phyloP scores from a whole-genome alignment of 2,888 invertebrate species.

The Bembecia ichneumoniformis region DNA sequence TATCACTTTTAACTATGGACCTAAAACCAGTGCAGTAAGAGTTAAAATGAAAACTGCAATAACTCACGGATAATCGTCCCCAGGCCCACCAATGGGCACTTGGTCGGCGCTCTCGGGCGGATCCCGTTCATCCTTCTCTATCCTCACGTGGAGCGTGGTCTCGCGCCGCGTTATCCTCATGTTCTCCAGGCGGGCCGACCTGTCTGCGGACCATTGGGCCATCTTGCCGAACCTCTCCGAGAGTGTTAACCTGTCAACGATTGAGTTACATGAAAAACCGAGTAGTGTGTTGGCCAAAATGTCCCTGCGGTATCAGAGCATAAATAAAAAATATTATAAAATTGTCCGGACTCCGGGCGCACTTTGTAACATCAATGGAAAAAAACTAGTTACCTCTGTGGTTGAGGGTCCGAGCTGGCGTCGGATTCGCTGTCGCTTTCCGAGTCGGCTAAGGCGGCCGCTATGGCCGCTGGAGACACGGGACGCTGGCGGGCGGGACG shows the following conservation, averaged over 20 bases:
- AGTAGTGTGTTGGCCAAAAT: not conserved
- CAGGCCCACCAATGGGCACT: conserved; percentile 19
- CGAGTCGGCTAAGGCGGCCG: conserved; percentile 40
- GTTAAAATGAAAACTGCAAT: too few species aligned
- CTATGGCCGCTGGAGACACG: conserved; percentile 51
- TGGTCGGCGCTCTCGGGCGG: conserved; percentile 41
- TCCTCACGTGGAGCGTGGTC: conserved; percentile 80
- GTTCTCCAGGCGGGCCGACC: conserved; percentile 85
- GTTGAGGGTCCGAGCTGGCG: conserved; percentile 34
- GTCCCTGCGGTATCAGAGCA: too few species aligned
- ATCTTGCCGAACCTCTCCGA: conserved; percentile 93
- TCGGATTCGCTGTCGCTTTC: conserved; percentile 38
- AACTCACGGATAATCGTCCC: conserved; percentile 34
- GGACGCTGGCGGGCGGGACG: conserved; percentile 18
- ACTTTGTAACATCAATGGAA: too few species aligned
- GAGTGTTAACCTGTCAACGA: conserved; percentile 75
- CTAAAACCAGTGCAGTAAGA: too few species aligned
- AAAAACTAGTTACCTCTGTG: conserved; percentile 26
- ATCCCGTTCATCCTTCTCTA: conserved; percentile 67
- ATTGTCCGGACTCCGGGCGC: too few species aligned
- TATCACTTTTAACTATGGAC: too few species aligned
- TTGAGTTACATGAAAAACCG: not conserved
- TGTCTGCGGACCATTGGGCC: conserved; percentile 91
- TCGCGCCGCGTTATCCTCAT: conserved; percentile 88
- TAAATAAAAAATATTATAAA: too few species aligned